Evolutionary conservation across 2,888 invertebrate genomes (phyloP).

Genomic region (Octonoba sinensis): DNA sequence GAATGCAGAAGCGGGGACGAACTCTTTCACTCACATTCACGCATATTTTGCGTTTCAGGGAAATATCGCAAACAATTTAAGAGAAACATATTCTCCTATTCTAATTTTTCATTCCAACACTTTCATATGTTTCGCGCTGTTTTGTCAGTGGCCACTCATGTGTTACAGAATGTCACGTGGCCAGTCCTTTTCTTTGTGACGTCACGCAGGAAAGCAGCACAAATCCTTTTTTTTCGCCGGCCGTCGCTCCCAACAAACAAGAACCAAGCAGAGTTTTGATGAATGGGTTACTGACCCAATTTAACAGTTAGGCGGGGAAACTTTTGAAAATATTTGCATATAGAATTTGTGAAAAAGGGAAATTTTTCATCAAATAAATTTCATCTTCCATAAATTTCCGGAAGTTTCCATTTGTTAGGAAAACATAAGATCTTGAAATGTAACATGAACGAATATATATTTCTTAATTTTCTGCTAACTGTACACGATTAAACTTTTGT

Average conservation of each 20-base stretch:
- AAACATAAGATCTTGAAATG: too few species aligned
- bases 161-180: conserved; percentile 54
- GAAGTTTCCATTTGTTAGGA: too few species aligned
- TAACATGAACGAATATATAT: too few species aligned
- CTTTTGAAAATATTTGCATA: too few species aligned
- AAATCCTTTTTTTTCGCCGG: conserved; percentile 17
- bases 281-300: conserved; percentile 47
- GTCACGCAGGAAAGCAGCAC: conserved; percentile 34
- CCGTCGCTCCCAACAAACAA: conserved; percentile 17
- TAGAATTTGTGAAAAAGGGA: too few species aligned
- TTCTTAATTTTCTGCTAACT: too few species aligned
- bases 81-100: conserved; percentile 14
- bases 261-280: not conserved
- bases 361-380: too few species aligned
- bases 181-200: conserved; percentile 15
- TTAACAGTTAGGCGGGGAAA: not conserved
- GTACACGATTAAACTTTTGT: too few species aligned
- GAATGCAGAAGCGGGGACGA: too few species aligned
- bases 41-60: too few species aligned
- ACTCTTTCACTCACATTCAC: too few species aligned
- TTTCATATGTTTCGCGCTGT: conserved; percentile 35
- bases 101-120: conserved; percentile 30
- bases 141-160: conserved; percentile 55
- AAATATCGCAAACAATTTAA: not conserved
- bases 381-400: too few species aligned